Percentiles rank a stretch among this genome's conserved stretches.
Evolutionary conservation across 1,140 invertebrate species (phyloP).

Genomic region (Sitobion miscanthi): DNA sequence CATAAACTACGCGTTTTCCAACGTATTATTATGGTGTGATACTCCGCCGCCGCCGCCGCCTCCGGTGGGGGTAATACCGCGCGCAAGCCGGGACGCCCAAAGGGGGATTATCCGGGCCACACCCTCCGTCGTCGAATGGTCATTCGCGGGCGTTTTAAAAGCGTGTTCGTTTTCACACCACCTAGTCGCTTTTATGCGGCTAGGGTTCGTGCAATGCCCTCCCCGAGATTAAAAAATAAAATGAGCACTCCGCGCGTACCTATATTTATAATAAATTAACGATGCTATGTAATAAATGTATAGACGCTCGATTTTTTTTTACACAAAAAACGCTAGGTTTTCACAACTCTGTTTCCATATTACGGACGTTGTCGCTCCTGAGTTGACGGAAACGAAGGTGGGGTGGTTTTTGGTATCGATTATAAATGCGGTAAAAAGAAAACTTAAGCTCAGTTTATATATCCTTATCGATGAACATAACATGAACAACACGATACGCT

Average conservation of each 20-base stretch:
- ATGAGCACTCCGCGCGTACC: neutral
- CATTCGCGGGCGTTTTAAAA: conserved; percentile 49
- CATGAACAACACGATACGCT: neutral
- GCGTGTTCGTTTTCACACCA: conserved; percentile 52
- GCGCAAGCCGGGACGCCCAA: conserved; percentile 33
- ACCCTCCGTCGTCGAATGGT: conserved; percentile 48
- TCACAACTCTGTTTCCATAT: neutral
- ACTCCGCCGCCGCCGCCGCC: neutral
- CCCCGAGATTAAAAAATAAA: conserved; percentile 28
- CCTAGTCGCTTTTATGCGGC: neutral
- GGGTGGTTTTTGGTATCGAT: neutral
- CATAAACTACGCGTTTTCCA: neutral
- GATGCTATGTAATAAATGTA: neutral
- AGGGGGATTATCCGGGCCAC: conserved; percentile 50
- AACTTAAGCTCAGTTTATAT: neutral
- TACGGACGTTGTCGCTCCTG: no score
- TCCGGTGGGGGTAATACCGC: conserved; percentile 9
- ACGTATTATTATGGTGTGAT: neutral
- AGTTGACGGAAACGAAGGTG: neutral
- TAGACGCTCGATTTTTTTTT: neutral
- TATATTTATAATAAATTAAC: neutral
- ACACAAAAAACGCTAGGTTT: neutral
- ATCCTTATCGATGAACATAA: neutral
- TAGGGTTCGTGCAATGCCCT: conserved; percentile 26
- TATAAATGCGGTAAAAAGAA: neutral